Conservation (phyloP, 2,797 vertebrate genomes). For the Todus mexicanus region DNA sequence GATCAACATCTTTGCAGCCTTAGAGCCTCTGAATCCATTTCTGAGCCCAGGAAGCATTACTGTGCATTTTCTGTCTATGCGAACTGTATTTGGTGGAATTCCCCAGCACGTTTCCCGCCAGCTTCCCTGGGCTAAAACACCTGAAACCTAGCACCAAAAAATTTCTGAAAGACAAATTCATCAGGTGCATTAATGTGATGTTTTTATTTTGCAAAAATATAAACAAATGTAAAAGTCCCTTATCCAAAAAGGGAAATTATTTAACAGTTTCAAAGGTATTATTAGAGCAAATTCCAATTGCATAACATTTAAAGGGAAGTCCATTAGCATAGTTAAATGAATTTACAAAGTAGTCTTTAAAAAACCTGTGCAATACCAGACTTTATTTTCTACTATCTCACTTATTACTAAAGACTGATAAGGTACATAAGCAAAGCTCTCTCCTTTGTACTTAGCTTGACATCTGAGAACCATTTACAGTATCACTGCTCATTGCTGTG, state of each 20-base stretch:
- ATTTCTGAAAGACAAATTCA: not conserved
- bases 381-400: not conserved
- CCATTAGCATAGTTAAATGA: not conserved
- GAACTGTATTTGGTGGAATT: not conserved
- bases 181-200: not conserved
- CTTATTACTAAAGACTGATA: not conserved
- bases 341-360: not conserved
- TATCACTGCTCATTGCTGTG: not conserved
- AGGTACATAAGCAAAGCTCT: not conserved
- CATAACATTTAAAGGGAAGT: not conserved
- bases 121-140: not conserved
- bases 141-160: not conserved
- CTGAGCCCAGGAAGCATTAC: not conserved
- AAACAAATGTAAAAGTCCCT: not conserved
- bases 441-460: not conserved
- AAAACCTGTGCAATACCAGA: not conserved
- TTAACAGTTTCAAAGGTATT: not conserved
- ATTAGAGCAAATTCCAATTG: not conserved
- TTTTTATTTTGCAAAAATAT: not conserved
- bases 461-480: not conserved
- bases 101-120: not conserved
- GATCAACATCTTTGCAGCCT: not conserved
- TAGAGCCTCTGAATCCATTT: not conserved
- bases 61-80: not conserved
- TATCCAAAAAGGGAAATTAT: not conserved